Evolutionary conservation across 2,797 vertebrate species (phyloP).

Genomic region (Basileuterus tristriatus): DNA sequence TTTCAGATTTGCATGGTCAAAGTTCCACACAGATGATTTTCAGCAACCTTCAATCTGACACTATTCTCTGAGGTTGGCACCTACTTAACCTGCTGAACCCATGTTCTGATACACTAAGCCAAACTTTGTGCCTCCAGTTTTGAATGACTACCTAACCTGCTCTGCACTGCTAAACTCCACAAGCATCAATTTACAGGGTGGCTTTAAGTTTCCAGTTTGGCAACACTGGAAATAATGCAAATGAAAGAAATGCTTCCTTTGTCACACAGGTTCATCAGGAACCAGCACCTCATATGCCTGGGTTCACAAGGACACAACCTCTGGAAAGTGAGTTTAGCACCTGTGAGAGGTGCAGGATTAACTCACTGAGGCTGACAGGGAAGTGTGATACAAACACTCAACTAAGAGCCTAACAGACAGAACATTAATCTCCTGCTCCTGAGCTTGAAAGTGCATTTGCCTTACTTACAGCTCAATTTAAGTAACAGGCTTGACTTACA

Average conservation of each 20-base stretch:
- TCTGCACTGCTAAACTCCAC: neutral
- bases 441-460: neutral
- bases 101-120: neutral
- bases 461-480: neutral
- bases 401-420: neutral
- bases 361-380: neutral
- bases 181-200: neutral
- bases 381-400: neutral
- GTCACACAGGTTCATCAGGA: neutral
- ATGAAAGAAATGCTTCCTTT: neutral
- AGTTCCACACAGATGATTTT: neutral
- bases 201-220: neutral
- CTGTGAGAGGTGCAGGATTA: neutral
- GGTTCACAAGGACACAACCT: neutral
- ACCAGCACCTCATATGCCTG: neutral
- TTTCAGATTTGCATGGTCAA: neutral
- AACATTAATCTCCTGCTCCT: neutral
- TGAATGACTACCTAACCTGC: neutral
- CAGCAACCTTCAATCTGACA: neutral
- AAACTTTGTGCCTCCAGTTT: neutral
- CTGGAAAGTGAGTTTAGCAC: neutral
- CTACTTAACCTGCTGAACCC: neutral
- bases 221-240: neutral
- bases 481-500: neutral
- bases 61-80: neutral